phyloP scores from a whole-genome alignment of 2,888 invertebrate genomes.

The Agapostemon virescens region DNA sequence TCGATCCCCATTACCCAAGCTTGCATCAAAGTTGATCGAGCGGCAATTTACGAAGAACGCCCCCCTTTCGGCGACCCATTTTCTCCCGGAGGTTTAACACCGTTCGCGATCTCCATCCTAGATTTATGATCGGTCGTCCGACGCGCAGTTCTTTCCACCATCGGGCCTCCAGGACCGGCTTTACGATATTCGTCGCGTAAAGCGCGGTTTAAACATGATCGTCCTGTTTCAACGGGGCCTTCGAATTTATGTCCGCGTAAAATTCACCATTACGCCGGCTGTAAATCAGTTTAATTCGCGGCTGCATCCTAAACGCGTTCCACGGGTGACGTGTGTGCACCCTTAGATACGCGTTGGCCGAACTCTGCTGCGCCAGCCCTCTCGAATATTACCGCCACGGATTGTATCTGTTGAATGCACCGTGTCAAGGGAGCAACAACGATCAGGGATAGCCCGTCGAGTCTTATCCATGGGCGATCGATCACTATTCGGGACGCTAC shows the following conservation, averaged over 20 bases:
- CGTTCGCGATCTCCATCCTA: slow-evolving; percentile 1
- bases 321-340: slow-evolving; percentile 19
- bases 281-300: slow-evolving; percentile 51
- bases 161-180: slow-evolving; percentile 13
- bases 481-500: background rate
- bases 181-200: slow-evolving; percentile 36
- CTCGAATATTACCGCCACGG: slow-evolving; percentile 19
- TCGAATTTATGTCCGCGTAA: slow-evolving; percentile 41
- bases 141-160: slow-evolving; percentile 32
- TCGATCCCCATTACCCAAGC: slow-evolving; percentile 12
- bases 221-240: slow-evolving; percentile 21
- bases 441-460: slow-evolving; percentile 1
- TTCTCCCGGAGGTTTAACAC: slow-evolving; percentile 8
- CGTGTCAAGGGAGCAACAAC: slow-evolving; percentile 16
- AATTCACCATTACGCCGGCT: slow-evolving; percentile 34
- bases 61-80: slow-evolving; percentile 26
- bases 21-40: slow-evolving; percentile 7
- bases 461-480: background rate
- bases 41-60: background rate
- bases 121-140: slow-evolving; percentile 36
- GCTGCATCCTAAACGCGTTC: slow-evolving; percentile 35
- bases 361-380: background rate
- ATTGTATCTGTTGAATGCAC: slow-evolving; percentile 10
- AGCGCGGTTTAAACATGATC: slow-evolving; percentile 26
- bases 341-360: slow-evolving; percentile 20